phyloP scores from a whole-genome alignment of 1,140 invertebrate genomes.

The Yoshiicerus persimilis region DNA sequence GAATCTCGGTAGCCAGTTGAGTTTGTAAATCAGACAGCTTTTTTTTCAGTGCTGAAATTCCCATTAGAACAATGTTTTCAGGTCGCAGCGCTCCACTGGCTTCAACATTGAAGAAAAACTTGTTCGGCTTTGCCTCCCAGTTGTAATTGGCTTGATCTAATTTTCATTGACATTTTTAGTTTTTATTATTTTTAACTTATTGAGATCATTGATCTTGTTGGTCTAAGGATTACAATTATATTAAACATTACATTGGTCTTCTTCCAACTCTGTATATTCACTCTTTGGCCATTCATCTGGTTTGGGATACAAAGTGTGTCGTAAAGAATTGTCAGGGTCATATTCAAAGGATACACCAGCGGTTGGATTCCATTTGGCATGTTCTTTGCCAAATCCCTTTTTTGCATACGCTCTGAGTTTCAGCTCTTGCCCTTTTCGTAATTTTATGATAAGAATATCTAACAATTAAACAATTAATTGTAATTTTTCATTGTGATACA shows the following conservation, averaged over 20 bases:
- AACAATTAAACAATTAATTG: background rate
- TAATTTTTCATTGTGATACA: background rate
- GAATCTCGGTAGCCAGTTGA: slow-evolving; percentile 82
- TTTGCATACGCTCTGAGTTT: slow-evolving; percentile 95
- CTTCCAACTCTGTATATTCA: slow-evolving; percentile 90
- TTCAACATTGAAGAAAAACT: slow-evolving; percentile 97
- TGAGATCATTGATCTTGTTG: background rate
- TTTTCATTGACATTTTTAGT: background rate
- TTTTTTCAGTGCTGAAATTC: slow-evolving; percentile 88
- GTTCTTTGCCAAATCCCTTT: slow-evolving; percentile 96
- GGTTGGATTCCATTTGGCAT: slow-evolving; percentile 99
- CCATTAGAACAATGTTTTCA: slow-evolving; percentile 96
- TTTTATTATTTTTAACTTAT: background rate
- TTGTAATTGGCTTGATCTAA: slow-evolving; percentile 87
- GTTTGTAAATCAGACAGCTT: slow-evolving; percentile 95
- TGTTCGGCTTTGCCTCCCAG: slow-evolving; percentile 91
- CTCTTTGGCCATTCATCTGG: slow-evolving; percentile 99
- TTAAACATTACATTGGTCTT: slow-evolving; percentile 54
- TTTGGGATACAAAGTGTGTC: slow-evolving; percentile 94
- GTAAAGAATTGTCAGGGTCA: slow-evolving; percentile 96
- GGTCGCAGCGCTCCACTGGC: slow-evolving; percentile 90
- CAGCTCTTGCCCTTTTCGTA: slow-evolving; percentile 95
- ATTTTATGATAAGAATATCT: slow-evolving; percentile 96
- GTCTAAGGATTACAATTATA: background rate
- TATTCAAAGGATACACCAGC: slow-evolving; percentile 98